Conservation (phyloP, 2,797 vertebrate species). For the Somateria mollissima region DNA sequence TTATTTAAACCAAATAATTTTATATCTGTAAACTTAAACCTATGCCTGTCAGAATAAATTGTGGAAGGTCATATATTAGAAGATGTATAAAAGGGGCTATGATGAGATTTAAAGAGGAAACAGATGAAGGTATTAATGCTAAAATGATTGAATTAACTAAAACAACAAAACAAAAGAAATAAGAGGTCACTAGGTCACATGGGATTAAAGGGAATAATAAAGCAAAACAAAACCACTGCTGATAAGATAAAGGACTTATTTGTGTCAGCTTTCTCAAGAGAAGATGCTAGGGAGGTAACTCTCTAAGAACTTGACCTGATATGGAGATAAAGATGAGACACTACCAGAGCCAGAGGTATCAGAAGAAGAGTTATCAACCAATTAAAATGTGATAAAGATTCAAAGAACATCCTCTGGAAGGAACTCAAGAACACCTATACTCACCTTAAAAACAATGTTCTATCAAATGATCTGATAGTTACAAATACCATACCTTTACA, state of each 20-base stretch:
- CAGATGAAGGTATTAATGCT: background rate
- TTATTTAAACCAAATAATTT: background rate
- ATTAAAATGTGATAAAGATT: background rate
- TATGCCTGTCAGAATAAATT: background rate
- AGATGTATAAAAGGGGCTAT: background rate
- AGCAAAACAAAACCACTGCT: background rate
- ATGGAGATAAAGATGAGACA: background rate
- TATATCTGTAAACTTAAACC: background rate
- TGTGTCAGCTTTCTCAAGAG: background rate
- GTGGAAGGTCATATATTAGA: background rate
- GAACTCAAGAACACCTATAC: background rate
- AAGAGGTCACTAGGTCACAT: background rate
- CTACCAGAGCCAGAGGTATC: background rate
- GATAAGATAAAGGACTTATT: background rate
- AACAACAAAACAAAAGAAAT: background rate
- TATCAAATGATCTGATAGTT: background rate
- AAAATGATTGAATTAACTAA: background rate
- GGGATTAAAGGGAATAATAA: background rate
- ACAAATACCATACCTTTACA: background rate
- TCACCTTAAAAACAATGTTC: background rate
- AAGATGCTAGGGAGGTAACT: background rate
- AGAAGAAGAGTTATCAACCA: background rate
- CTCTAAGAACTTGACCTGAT: background rate
- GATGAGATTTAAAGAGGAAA: slow-evolving; percentile 20
- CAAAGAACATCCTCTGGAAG: background rate